Conservation (phyloP, 2,113 vertebrate genomes). For the Pandion haliaetus region DNA sequence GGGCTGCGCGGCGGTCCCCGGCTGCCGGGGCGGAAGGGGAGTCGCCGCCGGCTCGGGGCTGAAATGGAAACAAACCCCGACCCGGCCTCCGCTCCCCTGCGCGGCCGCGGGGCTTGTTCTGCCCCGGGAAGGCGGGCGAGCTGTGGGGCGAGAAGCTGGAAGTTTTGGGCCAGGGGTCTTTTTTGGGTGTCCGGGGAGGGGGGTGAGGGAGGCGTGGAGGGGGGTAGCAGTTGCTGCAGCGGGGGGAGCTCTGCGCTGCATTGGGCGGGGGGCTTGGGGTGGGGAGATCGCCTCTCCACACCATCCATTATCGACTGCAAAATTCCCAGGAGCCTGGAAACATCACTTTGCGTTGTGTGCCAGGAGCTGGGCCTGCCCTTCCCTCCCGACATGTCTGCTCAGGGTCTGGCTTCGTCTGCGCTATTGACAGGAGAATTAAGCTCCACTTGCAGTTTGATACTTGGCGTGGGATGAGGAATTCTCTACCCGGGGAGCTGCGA, state of each 20-base stretch:
- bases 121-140: not conserved
- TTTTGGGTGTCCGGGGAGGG: not conserved
- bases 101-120: not conserved
- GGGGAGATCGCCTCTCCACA: not conserved
- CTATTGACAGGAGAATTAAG: not conserved
- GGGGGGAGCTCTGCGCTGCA: not conserved
- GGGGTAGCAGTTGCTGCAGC: not conserved
- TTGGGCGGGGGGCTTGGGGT: not conserved
- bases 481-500: not conserved
- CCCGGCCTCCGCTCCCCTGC: too few species aligned
- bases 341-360: not conserved
- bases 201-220: not conserved
- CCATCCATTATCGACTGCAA: not conserved
- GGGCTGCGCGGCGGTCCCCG: not conserved
- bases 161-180: not conserved
- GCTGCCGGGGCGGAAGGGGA: not conserved
- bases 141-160: not conserved
- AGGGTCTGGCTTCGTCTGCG: not conserved
- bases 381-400: not conserved
- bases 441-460: not conserved
- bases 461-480: accelerated
- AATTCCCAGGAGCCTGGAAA: not conserved
- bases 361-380: not conserved
- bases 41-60: not conserved
- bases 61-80: not conserved